Conservation (phyloP, 92 coral and sea anemone species). For the Virgularia gustaviana region DNA sequence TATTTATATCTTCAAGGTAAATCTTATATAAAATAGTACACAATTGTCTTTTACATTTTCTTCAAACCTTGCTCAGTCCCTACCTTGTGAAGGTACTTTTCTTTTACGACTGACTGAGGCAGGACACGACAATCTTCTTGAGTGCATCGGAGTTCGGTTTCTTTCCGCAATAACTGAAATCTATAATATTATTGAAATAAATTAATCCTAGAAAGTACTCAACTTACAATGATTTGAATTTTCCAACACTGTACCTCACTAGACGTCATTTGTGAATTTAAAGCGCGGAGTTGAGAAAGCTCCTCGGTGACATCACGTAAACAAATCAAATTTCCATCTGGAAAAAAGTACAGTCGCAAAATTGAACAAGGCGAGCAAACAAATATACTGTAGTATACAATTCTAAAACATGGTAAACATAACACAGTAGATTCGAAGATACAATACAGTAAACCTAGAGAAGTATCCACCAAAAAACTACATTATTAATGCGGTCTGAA, state of each 20-base stretch:
- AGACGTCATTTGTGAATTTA: conserved; percentile 11
- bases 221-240: neutral
- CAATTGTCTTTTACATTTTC: no score
- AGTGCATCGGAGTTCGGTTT: conserved; percentile 30
- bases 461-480: neutral
- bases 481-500: neutral
- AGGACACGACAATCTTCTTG: conserved; percentile 85
- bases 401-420: no score
- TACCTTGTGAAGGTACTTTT: conserved; percentile 8
- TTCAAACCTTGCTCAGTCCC: no score
- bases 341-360: neutral
- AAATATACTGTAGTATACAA: neutral
- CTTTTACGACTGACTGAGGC: conserved; percentile 38
- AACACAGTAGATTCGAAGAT: no score
- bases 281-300: conserved; percentile 37
- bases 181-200: neutral
- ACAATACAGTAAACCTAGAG: neutral
- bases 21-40: no score
- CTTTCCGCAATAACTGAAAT: conserved; percentile 25
- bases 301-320: conserved; percentile 88
- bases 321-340: conserved; percentile 81
- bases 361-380: neutral
- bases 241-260: conserved; percentile 9
- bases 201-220: neutral
- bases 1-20: no score